Evolutionary conservation across 2,888 invertebrate species (phyloP).

Genomic region (Synanthedon tipuliformis): DNA sequence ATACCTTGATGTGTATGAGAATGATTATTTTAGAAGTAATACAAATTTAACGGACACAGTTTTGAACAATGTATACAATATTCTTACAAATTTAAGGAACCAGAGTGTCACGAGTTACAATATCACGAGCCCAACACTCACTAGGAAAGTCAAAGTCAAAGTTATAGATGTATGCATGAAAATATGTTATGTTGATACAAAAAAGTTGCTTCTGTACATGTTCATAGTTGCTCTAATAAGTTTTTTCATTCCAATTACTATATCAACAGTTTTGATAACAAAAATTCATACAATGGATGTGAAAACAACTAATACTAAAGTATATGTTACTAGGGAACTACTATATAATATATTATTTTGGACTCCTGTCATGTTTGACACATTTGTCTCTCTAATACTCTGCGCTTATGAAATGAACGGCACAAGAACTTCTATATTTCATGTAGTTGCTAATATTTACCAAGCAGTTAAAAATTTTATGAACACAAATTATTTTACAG

Average conservation of each 20-base stretch:
- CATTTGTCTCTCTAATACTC: slow-evolving; percentile 44
- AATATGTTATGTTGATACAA: slow-evolving; percentile 51
- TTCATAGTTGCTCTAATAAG: slow-evolving; percentile 40
- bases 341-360: slow-evolving; percentile 56
- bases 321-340: slow-evolving; percentile 46
- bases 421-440: slow-evolving; percentile 43
- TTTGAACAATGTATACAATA: slow-evolving; percentile 38
- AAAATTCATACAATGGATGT: slow-evolving; percentile 47
- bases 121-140: slow-evolving; percentile 22
- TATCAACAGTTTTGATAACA: slow-evolving; percentile 49
- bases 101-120: slow-evolving; percentile 22
- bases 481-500: slow-evolving; percentile 52
- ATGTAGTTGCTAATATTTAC: slow-evolving; percentile 55
- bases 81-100: slow-evolving; percentile 37
- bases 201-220: slow-evolving; percentile 43
- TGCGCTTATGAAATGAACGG: slow-evolving; percentile 49
- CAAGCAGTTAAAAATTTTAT: slow-evolving; percentile 54
- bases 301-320: slow-evolving; percentile 35
- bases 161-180: slow-evolving; percentile 31
- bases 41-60: slow-evolving; percentile 21
- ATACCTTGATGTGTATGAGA: slow-evolving; percentile 35
- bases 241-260: slow-evolving; percentile 56
- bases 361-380: slow-evolving; percentile 60
- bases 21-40: slow-evolving; percentile 18
- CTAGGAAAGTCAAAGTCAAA: slow-evolving; percentile 23